Evolutionary conservation across 2,797 vertebrate species (phyloP), one percentile per base, ranked within the genome.

Genomic region (Heteromormyrus szaboi): DNA sequence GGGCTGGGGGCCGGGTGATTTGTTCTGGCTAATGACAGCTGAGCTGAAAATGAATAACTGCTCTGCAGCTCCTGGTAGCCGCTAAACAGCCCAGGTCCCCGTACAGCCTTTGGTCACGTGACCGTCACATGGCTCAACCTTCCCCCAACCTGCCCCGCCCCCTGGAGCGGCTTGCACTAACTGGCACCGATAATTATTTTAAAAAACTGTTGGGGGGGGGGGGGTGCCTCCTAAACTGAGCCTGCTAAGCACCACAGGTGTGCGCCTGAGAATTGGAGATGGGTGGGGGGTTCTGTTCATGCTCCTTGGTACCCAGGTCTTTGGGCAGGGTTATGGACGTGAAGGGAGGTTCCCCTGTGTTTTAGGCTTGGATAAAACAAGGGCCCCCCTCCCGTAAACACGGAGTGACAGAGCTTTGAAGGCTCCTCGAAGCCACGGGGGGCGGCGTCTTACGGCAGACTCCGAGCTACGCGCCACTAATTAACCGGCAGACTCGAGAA

Each of bases 281-380:
- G 9, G 44, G 51, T 12, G 11, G 46, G 51, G 12, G 41, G 12
- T 7, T 50, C 11, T 56, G 4, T 12, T 46, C 59, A 65, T 72
- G 46, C 65, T 76, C 12, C 33, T 14, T 41, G 68, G 87, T 19
- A 56, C 51, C 12, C 2, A 2, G n/a, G n/a, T 11, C 76, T 62
- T 14, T 62, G 33, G 53, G 53, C 51, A 19, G 41, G 44, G 41
- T 25, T 41, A 8, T n/a, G 37, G 19, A 41, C n/a, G 19, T 44
- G 6, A 29, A 48, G 54, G 37, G 86, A n/a, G 6, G 8, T 87
- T 14, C 54, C 48, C 11, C 14, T 92, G 91, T 93, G 91, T 93
- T 91, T 93, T 91, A 88, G 87, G 91, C 93, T 95, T 95, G 93
- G 95, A 96, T 95, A 95, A 95, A 95, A 95, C 93, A 96, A 94